These are phyloP conservation scores for Remorina albescens DNA, from an alignment of 2,797 vertebrate species.

Conservation along the genomic window DNA sequence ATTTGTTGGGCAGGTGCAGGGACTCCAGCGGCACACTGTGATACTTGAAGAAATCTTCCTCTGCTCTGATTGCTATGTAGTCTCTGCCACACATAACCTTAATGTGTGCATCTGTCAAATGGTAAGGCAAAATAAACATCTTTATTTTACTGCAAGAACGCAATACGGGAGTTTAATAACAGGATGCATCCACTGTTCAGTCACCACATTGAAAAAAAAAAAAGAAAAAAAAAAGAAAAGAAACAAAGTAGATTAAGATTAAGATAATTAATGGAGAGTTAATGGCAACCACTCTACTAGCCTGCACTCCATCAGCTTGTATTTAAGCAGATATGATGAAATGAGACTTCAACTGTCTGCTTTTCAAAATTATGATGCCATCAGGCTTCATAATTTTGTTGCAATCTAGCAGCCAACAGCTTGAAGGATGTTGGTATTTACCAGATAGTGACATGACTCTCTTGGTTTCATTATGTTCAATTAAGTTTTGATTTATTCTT, in stretches of 20 bases:
- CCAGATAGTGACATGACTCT: not conserved
- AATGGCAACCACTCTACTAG: too few relatives aligned
- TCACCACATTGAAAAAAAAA: too few relatives aligned
- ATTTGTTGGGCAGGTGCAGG: slow-evolving; percentile 77
- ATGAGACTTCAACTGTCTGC: too few relatives aligned
- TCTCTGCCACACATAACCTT: slow-evolving; percentile 76
- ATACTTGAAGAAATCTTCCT: slow-evolving; percentile 80
- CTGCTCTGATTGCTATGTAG: slow-evolving; percentile 72
- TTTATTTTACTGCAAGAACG: not conserved
- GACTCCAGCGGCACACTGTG: slow-evolving; percentile 74
- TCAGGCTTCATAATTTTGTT: too few relatives aligned
- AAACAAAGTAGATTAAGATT: too few relatives aligned
- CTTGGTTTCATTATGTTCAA: not conserved
- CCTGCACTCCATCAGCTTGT: too few relatives aligned
- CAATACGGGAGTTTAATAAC: not conserved
- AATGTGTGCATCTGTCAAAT: slow-evolving; percentile 68
- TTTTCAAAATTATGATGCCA: not conserved
- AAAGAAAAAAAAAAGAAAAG: too few relatives aligned
- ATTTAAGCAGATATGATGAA: too few relatives aligned
- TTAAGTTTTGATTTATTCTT: too few relatives aligned
- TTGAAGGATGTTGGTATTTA: not conserved
- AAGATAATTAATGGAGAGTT: too few relatives aligned
- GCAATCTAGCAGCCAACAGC: too few relatives aligned
- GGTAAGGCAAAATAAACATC: too few relatives aligned
- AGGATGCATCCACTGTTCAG: not conserved